Evolutionary conservation across 1,140 invertebrate genomes (phyloP).

Genomic region (Bombus haemorrhoidalis): DNA sequence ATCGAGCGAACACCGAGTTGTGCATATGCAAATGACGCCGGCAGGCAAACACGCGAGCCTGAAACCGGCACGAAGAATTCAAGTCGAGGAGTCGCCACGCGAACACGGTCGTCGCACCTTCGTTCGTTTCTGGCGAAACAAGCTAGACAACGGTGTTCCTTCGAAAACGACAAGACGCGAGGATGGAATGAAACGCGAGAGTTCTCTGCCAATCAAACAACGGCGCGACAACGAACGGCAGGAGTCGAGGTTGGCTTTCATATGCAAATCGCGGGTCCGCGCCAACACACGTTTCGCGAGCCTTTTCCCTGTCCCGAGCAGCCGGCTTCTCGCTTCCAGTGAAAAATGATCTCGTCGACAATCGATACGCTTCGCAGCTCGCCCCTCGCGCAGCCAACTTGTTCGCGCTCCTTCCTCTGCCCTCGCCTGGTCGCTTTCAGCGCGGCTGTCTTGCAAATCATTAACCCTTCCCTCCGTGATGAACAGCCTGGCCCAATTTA

Average conservation of each 20-base stretch:
- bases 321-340: slow-evolving; percentile 44
- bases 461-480: slow-evolving; percentile 5
- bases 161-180: neutral
- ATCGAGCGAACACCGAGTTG: neutral
- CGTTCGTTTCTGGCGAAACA: neutral
- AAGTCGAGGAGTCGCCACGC: neutral
- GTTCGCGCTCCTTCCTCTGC: neutral
- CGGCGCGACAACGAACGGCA: slow-evolving; percentile 55
- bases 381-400: neutral
- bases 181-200: slow-evolving; percentile 33
- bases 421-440: neutral
- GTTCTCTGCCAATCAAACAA: slow-evolving; percentile 54
- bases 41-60: slow-evolving; percentile 28
- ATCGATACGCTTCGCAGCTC: slow-evolving; percentile 50
- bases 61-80: neutral
- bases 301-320: slow-evolving; percentile 44
- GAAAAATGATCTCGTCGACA: slow-evolving; percentile 65
- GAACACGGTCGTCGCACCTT: no score
- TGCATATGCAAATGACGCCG: slow-evolving; percentile 20
- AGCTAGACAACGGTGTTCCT: neutral
- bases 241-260: slow-evolving; percentile 55
- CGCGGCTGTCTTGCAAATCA: neutral
- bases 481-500: neutral
- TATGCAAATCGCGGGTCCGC: slow-evolving; percentile 58
- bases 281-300: slow-evolving; percentile 44